Conservation (phyloP, 2,113 vertebrate genomes). For the Megaceryle torquata region DNA sequence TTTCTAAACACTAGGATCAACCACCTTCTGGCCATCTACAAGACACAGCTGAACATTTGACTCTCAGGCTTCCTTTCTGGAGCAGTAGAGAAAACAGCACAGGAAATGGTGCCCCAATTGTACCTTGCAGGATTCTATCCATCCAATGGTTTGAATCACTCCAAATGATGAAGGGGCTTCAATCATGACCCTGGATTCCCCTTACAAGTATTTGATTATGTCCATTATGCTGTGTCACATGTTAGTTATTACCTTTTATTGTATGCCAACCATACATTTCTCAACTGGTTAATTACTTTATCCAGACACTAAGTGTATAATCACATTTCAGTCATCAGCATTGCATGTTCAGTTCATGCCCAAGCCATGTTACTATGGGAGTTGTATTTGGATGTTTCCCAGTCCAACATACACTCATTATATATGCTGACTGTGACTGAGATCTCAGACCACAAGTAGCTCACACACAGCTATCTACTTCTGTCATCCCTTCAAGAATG, state of each 20-base stretch:
- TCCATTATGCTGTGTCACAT: neutral
- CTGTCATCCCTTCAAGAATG: neutral
- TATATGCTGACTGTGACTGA: neutral
- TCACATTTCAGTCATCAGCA: neutral
- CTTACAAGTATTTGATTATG: conserved; percentile 26
- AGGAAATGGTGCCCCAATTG: neutral
- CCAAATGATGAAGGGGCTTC: neutral
- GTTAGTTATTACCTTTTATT: conserved; percentile 17
- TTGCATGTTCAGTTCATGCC: neutral
- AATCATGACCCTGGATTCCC: neutral
- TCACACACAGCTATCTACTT: neutral
- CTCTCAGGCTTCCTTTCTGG: neutral
- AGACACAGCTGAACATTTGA: neutral
- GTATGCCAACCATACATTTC: neutral
- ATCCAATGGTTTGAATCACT: neutral
- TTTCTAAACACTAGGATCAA: neutral
- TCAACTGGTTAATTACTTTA: conserved; percentile 30
- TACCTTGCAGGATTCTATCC: neutral
- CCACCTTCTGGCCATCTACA: neutral
- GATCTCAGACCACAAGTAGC: neutral
- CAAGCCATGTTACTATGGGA: neutral
- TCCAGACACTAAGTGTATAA: conserved; percentile 6
- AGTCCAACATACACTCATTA: neutral
- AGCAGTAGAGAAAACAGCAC: neutral
- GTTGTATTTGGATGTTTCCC: neutral